phyloP scores from a whole-genome alignment of 2,888 invertebrate species.

The Cyclophora albipunctata region DNA sequence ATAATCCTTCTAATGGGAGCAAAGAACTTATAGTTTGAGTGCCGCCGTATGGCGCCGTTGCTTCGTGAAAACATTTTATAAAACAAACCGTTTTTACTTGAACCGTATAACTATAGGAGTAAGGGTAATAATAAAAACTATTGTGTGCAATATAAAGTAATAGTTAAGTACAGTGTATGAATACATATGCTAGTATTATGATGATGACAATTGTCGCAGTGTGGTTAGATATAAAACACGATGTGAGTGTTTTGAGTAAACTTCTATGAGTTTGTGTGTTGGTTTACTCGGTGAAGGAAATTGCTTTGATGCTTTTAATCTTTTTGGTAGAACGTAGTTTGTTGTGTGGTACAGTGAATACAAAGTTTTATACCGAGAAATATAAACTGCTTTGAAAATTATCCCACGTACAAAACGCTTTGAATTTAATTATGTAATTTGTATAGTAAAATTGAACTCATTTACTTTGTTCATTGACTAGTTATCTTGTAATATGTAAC shows the following conservation, averaged over 20 bases:
- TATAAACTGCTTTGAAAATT: too few relatives aligned
- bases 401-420: too few relatives aligned
- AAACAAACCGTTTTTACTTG: slow-evolving; percentile 19
- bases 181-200: slow-evolving; percentile 67
- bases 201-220: slow-evolving; percentile 57
- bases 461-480: too few relatives aligned
- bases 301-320: too few relatives aligned
- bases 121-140: slow-evolving; percentile 19
- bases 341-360: too few relatives aligned
- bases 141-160: slow-evolving; percentile 17
- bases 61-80: slow-evolving; percentile 48
- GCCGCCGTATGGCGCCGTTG: slow-evolving; percentile 39
- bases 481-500: too few relatives aligned
- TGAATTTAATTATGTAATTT: too few relatives aligned
- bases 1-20: slow-evolving; percentile 18
- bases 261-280: too few relatives aligned
- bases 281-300: too few relatives aligned
- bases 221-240: slow-evolving; percentile 42
- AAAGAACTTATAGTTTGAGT: slow-evolving; percentile 33
- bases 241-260: slow-evolving; percentile 26
- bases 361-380: too few relatives aligned
- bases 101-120: slow-evolving; percentile 22
- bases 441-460: too few relatives aligned
- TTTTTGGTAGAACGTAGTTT: too few relatives aligned
- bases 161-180: slow-evolving; percentile 47